phyloP scores from a whole-genome alignment of 2,888 invertebrate species.

The Beris morrisii region DNA sequence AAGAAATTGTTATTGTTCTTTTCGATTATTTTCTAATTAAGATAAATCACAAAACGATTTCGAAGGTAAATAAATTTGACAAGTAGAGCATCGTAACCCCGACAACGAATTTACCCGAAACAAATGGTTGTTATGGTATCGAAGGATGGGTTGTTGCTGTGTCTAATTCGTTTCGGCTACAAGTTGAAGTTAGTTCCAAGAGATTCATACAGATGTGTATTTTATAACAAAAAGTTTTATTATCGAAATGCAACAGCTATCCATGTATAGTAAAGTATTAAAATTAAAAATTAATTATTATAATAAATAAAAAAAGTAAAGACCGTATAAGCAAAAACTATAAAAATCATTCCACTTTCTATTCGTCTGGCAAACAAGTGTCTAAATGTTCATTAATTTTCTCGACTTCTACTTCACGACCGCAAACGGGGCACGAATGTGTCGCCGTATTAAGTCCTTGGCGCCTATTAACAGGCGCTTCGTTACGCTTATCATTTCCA shows the following conservation, averaged over 20 bases:
- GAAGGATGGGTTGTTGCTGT: too few species aligned
- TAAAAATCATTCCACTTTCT: not conserved
- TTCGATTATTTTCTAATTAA: not conserved
- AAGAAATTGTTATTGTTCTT: not conserved
- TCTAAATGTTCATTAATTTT: slow-evolving; percentile 49
- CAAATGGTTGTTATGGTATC: too few species aligned
- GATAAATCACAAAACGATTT: slow-evolving; percentile 10
- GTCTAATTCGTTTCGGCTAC: too few species aligned
- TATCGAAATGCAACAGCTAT: too few species aligned
- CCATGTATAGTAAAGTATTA: too few species aligned
- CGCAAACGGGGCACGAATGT: slow-evolving; percentile 50
- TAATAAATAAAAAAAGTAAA: not conserved
- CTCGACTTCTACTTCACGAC: slow-evolving; percentile 46
- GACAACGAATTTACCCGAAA: not conserved
- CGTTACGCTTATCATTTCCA: slow-evolving; percentile 22
- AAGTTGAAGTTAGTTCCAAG: too few species aligned
- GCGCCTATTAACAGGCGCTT: slow-evolving; percentile 43
- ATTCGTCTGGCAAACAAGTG: slow-evolving; percentile 42
- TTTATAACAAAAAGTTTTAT: too few species aligned
- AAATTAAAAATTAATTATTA: not conserved
- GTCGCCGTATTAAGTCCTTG: slow-evolving; percentile 45
- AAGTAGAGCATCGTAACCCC: slow-evolving; percentile 15
- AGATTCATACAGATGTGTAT: too few species aligned
- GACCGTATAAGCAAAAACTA: not conserved
- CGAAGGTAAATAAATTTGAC: slow-evolving; percentile 1